phyloP scores from a whole-genome alignment of 2,888 invertebrate species.

The Cheilosia grossa region DNA sequence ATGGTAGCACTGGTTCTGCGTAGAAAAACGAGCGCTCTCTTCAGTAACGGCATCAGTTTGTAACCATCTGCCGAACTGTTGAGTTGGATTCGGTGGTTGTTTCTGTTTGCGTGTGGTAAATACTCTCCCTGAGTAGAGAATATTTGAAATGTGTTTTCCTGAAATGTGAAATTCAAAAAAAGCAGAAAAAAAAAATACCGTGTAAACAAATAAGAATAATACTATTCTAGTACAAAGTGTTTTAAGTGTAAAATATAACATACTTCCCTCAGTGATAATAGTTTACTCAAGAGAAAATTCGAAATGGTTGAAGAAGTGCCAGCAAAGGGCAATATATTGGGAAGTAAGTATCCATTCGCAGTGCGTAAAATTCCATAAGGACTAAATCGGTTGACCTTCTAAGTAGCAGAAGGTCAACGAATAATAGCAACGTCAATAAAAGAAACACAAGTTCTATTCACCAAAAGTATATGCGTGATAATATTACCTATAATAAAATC shows the following conservation, averaged over 20 bases:
- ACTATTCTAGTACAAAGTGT: constrained; percentile 23
- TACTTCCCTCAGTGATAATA: neutral
- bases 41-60: constrained; percentile 52
- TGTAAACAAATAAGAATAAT: neutral
- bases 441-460: neutral
- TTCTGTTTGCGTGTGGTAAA: constrained; percentile 10
- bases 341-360: constrained; percentile 84
- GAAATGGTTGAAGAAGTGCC: constrained; percentile 84
- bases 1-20: constrained; percentile 62
- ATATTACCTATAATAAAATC: neutral
- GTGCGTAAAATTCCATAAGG: constrained; percentile 30
- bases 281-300: constrained; percentile 6
- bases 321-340: constrained; percentile 85
- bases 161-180: constrained; percentile 22
- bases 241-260: constrained; percentile 3
- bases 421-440: constrained; percentile 10
- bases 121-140: neutral
- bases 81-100: constrained; percentile 40
- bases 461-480: constrained; percentile 3
- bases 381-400: constrained; percentile 43
- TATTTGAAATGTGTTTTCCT: constrained; percentile 11
- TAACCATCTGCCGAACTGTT: constrained; percentile 64
- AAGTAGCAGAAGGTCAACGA: constrained; percentile 38
- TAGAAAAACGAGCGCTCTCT: constrained; percentile 44
- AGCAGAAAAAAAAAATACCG: neutral